Conservation (phyloP, 1,140 invertebrate species). For the Metopolophium dirhodum region DNA sequence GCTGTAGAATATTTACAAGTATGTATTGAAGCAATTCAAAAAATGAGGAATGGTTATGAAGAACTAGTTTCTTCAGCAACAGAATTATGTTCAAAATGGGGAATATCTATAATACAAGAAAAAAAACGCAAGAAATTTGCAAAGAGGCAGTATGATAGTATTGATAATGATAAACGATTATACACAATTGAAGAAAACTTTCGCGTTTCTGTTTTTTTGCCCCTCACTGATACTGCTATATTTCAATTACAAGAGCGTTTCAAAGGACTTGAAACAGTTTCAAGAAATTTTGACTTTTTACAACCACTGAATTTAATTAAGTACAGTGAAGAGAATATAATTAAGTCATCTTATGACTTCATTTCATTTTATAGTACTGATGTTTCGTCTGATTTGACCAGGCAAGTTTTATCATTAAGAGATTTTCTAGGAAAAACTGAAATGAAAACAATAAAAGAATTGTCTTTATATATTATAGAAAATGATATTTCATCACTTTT, state of each 20-base stretch:
- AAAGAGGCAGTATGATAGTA: neutral
- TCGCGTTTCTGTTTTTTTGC: neutral
- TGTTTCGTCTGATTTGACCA: too few relatives aligned
- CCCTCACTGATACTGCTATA: neutral
- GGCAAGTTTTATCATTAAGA: too few relatives aligned
- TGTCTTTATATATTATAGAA: too few relatives aligned
- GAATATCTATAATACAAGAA: neutral
- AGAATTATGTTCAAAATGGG: neutral
- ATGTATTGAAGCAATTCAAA: neutral
- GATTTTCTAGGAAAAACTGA: too few relatives aligned
- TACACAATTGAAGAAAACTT: neutral
- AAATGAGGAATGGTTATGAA: neutral
- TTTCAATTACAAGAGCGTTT: neutral
- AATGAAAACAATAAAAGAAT: too few relatives aligned
- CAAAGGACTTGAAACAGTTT: too few relatives aligned
- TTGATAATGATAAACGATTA: constrained; percentile 16
- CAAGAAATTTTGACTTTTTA: too few relatives aligned
- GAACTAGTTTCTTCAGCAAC: neutral
- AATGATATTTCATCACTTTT: too few relatives aligned
- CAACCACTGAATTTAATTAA: too few relatives aligned
- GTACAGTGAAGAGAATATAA: too few relatives aligned
- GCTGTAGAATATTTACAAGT: neutral
- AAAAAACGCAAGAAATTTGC: neutral
- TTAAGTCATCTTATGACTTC: too few relatives aligned
- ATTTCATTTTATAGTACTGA: too few relatives aligned